Evolutionary conservation across 2,113 vertebrate species (phyloP).

Genomic region (Hippocampus mohnikei): DNA sequence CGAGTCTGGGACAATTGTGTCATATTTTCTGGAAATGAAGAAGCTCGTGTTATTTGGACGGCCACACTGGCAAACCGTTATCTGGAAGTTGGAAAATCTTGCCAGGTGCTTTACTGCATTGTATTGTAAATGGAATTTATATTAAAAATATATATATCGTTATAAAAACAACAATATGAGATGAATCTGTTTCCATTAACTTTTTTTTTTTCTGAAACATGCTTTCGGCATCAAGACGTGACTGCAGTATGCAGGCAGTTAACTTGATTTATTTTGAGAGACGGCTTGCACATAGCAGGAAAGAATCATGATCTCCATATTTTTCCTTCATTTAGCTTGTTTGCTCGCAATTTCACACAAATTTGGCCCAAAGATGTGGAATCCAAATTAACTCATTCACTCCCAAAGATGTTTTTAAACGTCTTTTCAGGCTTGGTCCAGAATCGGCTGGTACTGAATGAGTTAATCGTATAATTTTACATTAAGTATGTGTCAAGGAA

Average conservation of each 20-base stretch:
- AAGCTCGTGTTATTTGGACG: background rate
- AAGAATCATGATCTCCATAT: background rate
- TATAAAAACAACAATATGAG: background rate
- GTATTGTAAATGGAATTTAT: background rate
- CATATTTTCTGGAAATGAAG: background rate
- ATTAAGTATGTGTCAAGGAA: background rate
- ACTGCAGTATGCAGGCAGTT: background rate
- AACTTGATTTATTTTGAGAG: background rate
- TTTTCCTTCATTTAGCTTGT: background rate
- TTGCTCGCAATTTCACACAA: background rate
- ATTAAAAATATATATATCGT: background rate
- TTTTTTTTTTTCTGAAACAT: background rate
- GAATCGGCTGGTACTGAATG: too few relatives aligned
- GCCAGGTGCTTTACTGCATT: background rate
- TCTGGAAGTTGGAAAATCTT: slow-evolving; percentile 3
- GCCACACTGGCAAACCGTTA: background rate
- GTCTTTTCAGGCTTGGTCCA: too few relatives aligned
- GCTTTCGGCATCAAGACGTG: background rate
- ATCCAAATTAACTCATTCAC: too few relatives aligned
- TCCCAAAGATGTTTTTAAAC: too few relatives aligned
- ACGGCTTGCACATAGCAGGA: background rate
- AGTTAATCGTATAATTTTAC: background rate
- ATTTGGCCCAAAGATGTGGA: background rate
- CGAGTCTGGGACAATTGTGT: background rate
- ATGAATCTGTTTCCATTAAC: background rate